phyloP scores from a whole-genome alignment of 2,888 invertebrate genomes.

The Scelioninae gen. 2 region DNA sequence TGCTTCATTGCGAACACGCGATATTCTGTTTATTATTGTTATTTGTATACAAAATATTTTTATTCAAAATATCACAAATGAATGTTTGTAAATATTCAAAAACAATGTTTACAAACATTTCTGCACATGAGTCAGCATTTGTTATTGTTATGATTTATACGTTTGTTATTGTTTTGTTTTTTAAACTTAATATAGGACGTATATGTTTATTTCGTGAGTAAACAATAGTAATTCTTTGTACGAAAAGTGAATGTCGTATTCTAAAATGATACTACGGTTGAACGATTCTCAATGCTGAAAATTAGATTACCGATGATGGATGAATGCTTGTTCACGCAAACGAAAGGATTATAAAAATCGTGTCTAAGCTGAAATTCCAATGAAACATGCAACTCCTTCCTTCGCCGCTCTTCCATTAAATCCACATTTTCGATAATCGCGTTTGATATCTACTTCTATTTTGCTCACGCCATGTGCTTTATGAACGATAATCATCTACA shows the following conservation, averaged over 20 bases:
- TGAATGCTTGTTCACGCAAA: constrained; percentile 28
- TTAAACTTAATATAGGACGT: too few relatives aligned
- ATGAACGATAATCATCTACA: constrained; percentile 22
- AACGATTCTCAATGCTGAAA: constrained; percentile 11
- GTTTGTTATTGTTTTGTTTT: too few relatives aligned
- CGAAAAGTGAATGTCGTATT: neutral
- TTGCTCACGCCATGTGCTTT: constrained; percentile 32
- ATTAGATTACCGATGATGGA: constrained; percentile 24
- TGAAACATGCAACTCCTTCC: constrained; percentile 2
- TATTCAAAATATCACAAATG: too few relatives aligned
- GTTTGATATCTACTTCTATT: constrained; percentile 30
- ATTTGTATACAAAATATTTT: too few relatives aligned
- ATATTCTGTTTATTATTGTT: too few relatives aligned
- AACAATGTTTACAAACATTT: too few relatives aligned
- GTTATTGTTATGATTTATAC: too few relatives aligned
- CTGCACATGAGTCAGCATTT: too few relatives aligned
- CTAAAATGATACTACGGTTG: constrained; percentile 13
- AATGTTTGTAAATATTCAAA: too few relatives aligned
- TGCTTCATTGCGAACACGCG: too few relatives aligned
- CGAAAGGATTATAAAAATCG: constrained; percentile 28
- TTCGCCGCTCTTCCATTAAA: constrained; percentile 15
- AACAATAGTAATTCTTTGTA: too few relatives aligned
- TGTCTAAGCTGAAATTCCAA: constrained; percentile 2
- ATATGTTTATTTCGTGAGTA: too few relatives aligned
- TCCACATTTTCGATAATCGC: constrained; percentile 21